phyloP scores from a whole-genome alignment of 2,113 vertebrate species.

The Lepisosteus osseus region DNA sequence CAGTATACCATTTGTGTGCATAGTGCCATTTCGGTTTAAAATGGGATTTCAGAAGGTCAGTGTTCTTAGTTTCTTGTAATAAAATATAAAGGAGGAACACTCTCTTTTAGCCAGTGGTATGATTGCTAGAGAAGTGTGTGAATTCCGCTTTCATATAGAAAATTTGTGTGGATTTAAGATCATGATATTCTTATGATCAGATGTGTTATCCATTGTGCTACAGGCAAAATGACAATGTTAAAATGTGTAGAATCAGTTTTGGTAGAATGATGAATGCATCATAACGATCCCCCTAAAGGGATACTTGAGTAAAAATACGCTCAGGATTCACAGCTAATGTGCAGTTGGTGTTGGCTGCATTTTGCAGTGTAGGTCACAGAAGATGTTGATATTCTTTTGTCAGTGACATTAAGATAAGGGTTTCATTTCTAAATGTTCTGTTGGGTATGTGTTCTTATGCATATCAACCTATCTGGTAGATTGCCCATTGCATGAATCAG shows the following conservation, averaged over 20 bases:
- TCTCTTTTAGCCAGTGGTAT: background rate
- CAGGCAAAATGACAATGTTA: background rate
- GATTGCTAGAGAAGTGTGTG: background rate
- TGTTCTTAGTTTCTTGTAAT: background rate
- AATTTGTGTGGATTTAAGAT: background rate
- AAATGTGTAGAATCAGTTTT: slow-evolving; percentile 1
- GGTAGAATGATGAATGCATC: background rate
- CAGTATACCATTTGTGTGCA: too few species aligned
- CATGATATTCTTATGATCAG: background rate
- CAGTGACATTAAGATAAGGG: background rate
- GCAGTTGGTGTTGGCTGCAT: background rate
- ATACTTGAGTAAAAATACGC: background rate
- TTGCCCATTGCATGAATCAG: too few species aligned
- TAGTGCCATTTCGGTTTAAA: background rate
- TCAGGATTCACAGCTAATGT: background rate
- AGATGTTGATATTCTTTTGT: background rate
- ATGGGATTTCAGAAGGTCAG: background rate
- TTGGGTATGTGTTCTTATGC: too few species aligned
- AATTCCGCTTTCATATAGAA: background rate
- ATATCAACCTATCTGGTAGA: too few species aligned
- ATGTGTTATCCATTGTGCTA: background rate
- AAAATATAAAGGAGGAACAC: background rate
- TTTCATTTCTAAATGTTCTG: too few species aligned
- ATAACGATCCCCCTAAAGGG: background rate
- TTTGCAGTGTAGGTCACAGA: background rate